phyloP scores from a whole-genome alignment of 2,113 vertebrate species.

The Hylia prasina region DNA sequence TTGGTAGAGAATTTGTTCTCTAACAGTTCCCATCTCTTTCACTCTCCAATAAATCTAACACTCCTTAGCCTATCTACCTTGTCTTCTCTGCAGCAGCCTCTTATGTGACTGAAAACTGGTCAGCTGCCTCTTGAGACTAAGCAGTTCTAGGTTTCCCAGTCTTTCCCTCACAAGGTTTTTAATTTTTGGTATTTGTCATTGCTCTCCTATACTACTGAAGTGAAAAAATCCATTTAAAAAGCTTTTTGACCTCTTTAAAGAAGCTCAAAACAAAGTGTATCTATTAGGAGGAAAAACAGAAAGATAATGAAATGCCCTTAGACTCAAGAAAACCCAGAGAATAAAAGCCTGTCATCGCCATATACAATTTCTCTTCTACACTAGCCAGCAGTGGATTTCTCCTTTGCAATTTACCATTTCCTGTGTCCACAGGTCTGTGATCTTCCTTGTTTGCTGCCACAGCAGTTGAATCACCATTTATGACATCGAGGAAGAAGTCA shows the following conservation, averaged over 20 bases:
- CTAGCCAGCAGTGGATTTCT: background rate
- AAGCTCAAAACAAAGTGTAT: background rate
- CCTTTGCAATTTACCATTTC: background rate
- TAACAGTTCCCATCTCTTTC: background rate
- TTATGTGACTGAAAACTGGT: background rate
- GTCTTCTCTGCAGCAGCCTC: background rate
- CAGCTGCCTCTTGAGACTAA: background rate
- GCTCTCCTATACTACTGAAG: background rate
- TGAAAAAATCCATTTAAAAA: background rate
- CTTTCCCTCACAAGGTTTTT: background rate
- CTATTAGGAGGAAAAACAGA: background rate
- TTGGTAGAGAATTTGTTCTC: background rate
- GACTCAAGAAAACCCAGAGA: background rate
- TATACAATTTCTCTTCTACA: slow-evolving; percentile 23
- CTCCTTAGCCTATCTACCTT: background rate
- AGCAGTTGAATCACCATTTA: slow-evolving; percentile 69
- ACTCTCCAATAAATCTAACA: background rate
- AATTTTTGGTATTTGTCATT: background rate
- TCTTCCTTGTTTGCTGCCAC: slow-evolving; percentile 40
- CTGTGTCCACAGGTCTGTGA: background rate
- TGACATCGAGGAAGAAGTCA: slow-evolving; percentile 70
- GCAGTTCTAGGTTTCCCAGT: background rate
- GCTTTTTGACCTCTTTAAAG: background rate
- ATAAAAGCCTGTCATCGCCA: slow-evolving; percentile 58
- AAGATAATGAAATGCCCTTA: background rate